Evolutionary conservation across 2,113 vertebrate species (phyloP), one percentile per base, ranked within the genome.

Genomic region (Aldabrachelys gigantea): DNA sequence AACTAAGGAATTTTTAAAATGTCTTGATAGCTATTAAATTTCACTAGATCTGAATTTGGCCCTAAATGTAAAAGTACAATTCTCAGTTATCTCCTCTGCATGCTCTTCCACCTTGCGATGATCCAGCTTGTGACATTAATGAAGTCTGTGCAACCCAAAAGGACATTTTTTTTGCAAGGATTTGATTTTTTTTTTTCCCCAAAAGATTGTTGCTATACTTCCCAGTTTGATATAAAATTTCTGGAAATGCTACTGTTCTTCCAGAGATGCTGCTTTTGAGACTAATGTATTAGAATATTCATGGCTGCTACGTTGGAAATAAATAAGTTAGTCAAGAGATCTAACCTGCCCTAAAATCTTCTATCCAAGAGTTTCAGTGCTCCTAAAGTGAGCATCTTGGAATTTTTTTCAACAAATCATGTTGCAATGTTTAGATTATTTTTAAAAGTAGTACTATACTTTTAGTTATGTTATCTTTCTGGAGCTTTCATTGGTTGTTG

Each of bases 201-300:
- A 69, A 85, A 93, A 90, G 24, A 3, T 16, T 97, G 5, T 69
- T 57, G 80, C 94, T 80, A 56, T 44, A 2, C 11, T 96, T 19
- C 83, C 31, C 17, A 38, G 6, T 90, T 89, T 85, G 80, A 1
- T 3, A 54, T 59, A 50, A 24, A 85, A 0, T 93, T 96, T 82
- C 44, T 95, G 89, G 87, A 96, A 93, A 94, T 72, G 6, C 22
- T 92, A 41, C 14, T 94, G 38, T 84, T 95, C 62, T 94, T 89
- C 22, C 47, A 85, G 52, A 14, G 17, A 10, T 62, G 6, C 9
- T 93, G 14, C 10, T 87, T 90, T 91, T 81, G 79, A 93, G 52
- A 84, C 12, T 6, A 82, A 22, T 50, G 10, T 62, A 62, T 62
- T 62, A 31, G 59, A 31, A 62, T 31, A 31, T 62, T 62, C 29